Conservation (phyloP, 2,888 invertebrate species). For the Cantharis rufa region DNA sequence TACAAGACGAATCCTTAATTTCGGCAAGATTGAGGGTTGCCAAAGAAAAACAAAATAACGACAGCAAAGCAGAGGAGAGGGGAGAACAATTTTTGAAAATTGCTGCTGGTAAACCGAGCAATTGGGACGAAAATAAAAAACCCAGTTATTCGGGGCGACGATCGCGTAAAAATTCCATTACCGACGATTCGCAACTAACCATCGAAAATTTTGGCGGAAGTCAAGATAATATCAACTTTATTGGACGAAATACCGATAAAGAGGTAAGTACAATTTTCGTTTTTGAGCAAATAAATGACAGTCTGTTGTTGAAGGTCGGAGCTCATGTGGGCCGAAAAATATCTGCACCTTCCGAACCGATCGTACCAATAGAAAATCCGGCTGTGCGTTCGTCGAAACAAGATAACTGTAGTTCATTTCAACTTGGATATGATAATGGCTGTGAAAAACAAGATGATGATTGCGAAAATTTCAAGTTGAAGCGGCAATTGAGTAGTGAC, state of each 20-base stretch:
- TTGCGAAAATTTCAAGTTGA: constrained; percentile 59
- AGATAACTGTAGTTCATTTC: constrained; percentile 73
- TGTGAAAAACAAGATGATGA: constrained; percentile 67
- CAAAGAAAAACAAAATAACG: constrained; percentile 67
- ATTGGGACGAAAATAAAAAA: constrained; percentile 76
- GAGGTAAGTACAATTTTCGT: constrained; percentile 53
- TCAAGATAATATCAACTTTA: constrained; percentile 85
- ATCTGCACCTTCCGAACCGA: constrained; percentile 60
- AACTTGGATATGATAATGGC: constrained; percentile 68
- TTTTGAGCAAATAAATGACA: neutral
- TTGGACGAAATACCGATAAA: constrained; percentile 83
- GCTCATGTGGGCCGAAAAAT: constrained; percentile 58
- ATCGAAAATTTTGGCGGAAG: constrained; percentile 93
- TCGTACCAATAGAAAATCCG: constrained; percentile 60
- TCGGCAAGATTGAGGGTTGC: constrained; percentile 61
- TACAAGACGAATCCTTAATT: constrained; percentile 62
- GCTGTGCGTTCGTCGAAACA: constrained; percentile 76
- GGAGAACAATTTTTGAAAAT: constrained; percentile 56
- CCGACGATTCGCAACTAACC: constrained; percentile 87
- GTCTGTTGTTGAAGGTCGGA: constrained; percentile 45
- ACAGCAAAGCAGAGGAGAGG: constrained; percentile 71
- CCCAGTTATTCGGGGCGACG: constrained; percentile 80
- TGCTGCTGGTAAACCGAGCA: constrained; percentile 84
- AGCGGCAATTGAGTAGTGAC: constrained; percentile 65
- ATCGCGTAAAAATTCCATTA: constrained; percentile 81